These are phyloP conservation scores for Lasioglossum calceatum DNA, from an alignment of 2,888 invertebrate species.

Conservation along the genomic window DNA sequence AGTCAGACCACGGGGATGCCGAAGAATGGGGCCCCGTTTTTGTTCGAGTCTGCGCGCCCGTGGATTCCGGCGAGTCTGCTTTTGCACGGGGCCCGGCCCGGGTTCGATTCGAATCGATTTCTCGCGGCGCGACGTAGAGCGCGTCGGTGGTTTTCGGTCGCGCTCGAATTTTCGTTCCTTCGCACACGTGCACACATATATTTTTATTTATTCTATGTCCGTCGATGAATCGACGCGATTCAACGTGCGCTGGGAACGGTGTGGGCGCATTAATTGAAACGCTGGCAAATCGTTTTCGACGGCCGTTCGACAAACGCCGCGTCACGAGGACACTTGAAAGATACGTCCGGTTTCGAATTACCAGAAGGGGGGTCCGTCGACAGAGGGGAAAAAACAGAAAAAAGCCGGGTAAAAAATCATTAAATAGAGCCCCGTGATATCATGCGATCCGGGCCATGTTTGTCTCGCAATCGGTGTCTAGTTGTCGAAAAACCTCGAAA, in stretches of 20 bases:
- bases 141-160: neutral
- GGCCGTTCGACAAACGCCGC: slow-evolving; percentile 12
- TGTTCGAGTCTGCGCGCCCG: slow-evolving; percentile 45
- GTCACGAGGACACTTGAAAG: slow-evolving; percentile 11
- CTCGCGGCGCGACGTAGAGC: slow-evolving; percentile 24
- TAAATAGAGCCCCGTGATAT: slow-evolving; percentile 24
- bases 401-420: neutral
- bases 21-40: slow-evolving; percentile 63
- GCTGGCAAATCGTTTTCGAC: slow-evolving; percentile 32
- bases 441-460: slow-evolving; percentile 8
- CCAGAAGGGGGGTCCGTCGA: neutral
- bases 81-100: slow-evolving; percentile 14
- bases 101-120: slow-evolving; percentile 60
- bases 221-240: slow-evolving; percentile 30
- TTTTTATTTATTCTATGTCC: neutral
- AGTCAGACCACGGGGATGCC: slow-evolving; percentile 66
- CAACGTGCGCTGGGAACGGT: neutral
- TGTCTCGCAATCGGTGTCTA: neutral
- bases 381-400: neutral
- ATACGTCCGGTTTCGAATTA: slow-evolving; percentile 15
- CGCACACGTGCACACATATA: neutral
- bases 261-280: slow-evolving; percentile 42
- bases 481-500: slow-evolving; percentile 6
- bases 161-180: slow-evolving; percentile 40
- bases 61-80: slow-evolving; percentile 54